These are phyloP conservation scores for Embidobia sp. DNA, from an alignment of 2,888 invertebrate species.

Conservation along the genomic window DNA sequence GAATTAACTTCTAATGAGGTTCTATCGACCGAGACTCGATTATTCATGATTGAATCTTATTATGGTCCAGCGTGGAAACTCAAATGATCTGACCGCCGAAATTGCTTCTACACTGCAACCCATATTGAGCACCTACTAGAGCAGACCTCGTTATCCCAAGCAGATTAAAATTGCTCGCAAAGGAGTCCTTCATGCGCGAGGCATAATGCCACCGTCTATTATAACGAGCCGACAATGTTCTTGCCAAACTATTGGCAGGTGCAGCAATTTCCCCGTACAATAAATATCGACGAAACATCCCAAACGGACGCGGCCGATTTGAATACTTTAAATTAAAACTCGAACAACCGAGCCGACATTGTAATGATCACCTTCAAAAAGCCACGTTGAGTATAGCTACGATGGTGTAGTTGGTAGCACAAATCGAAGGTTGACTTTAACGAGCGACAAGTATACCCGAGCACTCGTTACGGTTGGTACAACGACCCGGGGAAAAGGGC, in stretches of 20 bases:
- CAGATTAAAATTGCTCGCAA: conserved; percentile 17
- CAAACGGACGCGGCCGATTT: conserved; percentile 31
- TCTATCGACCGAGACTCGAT: conserved; percentile 25
- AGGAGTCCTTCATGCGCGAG: neutral
- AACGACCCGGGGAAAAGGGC: conserved; percentile 74
- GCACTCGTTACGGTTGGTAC: conserved; percentile 68
- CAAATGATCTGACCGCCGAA: conserved; percentile 17
- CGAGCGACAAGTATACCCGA: conserved; percentile 66
- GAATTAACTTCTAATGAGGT: conserved; percentile 26
- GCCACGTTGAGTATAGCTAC: conserved; percentile 35
- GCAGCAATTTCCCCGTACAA: conserved; percentile 35
- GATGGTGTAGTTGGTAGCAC: conserved; percentile 66
- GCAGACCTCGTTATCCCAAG: conserved; percentile 18
- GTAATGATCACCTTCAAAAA: conserved; percentile 50
- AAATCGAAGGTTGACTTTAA: conserved; percentile 71
- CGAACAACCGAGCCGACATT: conserved; percentile 42
- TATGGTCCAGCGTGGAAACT: conserved; percentile 19
- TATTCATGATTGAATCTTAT: conserved; percentile 39
- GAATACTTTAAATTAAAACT: conserved; percentile 57
- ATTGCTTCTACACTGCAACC: neutral
- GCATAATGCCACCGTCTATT: neutral
- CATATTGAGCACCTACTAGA: conserved; percentile 19
- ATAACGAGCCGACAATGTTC: conserved; percentile 9
- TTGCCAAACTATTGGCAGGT: conserved; percentile 31
- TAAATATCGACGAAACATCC: conserved; percentile 45